phyloP scores from a whole-genome alignment of 2,113 vertebrate species.

The Mustela lutreola region DNA sequence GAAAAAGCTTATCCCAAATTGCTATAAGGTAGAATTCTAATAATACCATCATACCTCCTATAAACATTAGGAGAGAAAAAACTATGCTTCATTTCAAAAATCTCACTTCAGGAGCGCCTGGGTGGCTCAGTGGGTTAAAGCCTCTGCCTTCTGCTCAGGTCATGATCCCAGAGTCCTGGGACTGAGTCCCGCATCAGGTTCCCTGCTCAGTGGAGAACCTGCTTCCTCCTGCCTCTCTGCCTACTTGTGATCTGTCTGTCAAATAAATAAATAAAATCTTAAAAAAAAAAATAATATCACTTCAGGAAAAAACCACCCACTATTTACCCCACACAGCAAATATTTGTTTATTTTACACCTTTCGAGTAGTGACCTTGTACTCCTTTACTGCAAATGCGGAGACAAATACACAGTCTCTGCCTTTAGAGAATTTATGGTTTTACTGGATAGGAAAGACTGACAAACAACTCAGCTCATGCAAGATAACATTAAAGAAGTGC shows the following conservation, averaged over 20 bases:
- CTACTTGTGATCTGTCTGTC: too few species aligned
- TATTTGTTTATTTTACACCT: background rate
- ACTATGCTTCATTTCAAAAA: background rate
- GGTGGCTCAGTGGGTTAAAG: too few species aligned
- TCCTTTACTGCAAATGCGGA: background rate
- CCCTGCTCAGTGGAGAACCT: too few species aligned
- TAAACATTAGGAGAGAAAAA: background rate
- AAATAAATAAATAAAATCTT: too few species aligned
- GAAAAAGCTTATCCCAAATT: background rate
- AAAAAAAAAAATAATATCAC: slow-evolving; percentile 31
- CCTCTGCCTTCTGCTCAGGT: too few species aligned
- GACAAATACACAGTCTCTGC: background rate
- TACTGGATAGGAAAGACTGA: background rate
- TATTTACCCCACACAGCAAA: background rate
- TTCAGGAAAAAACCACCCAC: background rate
- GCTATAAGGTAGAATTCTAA: background rate
- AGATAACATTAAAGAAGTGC: background rate
- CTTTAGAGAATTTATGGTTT: background rate
- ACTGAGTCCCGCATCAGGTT: rapidly evolving
- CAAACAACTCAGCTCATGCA: background rate
- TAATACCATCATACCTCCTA: background rate
- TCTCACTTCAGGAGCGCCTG: background rate
- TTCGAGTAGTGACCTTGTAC: background rate
- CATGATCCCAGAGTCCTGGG: too few species aligned
- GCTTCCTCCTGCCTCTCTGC: too few species aligned